Base-by-base conservation (phyloP, 2,888 invertebrate genomes). In the Acheta domesticus region DNA sequence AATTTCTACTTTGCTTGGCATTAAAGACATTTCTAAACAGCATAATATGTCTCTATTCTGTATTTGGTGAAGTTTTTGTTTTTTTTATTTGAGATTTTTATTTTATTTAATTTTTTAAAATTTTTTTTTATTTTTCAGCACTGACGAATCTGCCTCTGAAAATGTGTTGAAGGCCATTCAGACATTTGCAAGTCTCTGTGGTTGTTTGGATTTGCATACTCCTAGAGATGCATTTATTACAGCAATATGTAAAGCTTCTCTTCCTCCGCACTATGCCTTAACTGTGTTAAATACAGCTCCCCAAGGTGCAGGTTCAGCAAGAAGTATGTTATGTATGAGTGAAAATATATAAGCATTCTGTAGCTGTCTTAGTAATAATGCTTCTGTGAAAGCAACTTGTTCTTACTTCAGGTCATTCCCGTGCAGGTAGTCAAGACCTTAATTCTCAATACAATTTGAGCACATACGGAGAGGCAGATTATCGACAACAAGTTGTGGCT, bases 151-250 rank as follows among this genome's bases (percentile, higher is more conserved):
- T 23, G 92, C 94, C 21, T 94, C 95, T 23, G 99, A 99, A 87
- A 94, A 93, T 84, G 94, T 99, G 79, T 89, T 99, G 74, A 96
- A 96, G 84, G 93, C 96, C 74, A 93, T 98, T 86, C 96, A 98
- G 87, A 94, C 94, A 0, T 93, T 96, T 84, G 96, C 96, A 0
- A 93, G 95, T 62, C 90, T 98, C 76, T 96, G 97, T 85, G 99
- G 98, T 21, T 91, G 93, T 86, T 90, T 98, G 81, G 92, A 92
- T 79, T 87, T 94, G 83, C 90, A 91, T 75, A 87, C 91, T 20
- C 96, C 97, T 0, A 91, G 98, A 50, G 98, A 99, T 89, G 97
- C 98, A 75, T 97, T 97, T 85, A 94, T 98, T 76, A 95, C 95
- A 76, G 95, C 98, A 5, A 92, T 99, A 84, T 99, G 99, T 87